These are phyloP conservation scores for Drosophila macrospina DNA, from an alignment of 2,888 invertebrate species.

Conservation along the genomic window DNA sequence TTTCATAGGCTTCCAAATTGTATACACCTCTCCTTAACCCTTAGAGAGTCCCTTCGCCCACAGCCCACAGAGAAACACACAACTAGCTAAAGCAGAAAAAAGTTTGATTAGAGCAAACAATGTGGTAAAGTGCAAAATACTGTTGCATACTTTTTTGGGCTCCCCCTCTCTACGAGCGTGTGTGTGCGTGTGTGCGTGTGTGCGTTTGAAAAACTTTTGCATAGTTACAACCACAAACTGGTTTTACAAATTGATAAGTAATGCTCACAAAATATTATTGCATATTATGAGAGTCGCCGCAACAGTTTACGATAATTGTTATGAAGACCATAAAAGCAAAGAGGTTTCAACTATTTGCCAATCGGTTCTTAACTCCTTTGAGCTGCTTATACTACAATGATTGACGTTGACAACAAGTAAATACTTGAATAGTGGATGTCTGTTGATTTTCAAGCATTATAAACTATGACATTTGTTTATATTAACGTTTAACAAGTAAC, in stretches of 20 bases:
- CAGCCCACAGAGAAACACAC: not conserved
- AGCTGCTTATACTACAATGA: not conserved
- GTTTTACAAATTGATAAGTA: constrained; percentile 46
- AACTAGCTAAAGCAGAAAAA: constrained; percentile 36
- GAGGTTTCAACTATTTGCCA: not conserved
- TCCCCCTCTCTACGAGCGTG: not conserved
- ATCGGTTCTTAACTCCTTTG: not conserved
- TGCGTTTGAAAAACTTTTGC: constrained; percentile 24
- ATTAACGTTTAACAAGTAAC: too few relatives aligned
- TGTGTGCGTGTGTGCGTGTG: not conserved
- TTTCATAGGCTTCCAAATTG: constrained; percentile 56
- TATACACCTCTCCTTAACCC: not conserved
- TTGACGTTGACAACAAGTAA: not conserved
- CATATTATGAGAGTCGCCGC: constrained; percentile 4
- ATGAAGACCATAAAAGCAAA: not conserved
- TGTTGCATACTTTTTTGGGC: constrained; percentile 67
- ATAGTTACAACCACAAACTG: constrained; percentile 32
- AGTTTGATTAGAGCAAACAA: constrained; percentile 68
- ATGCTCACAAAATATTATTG: constrained; percentile 27
- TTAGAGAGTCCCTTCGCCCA: not conserved
- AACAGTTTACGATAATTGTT: constrained; percentile 19
- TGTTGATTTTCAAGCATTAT: too few relatives aligned
- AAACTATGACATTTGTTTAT: too few relatives aligned
- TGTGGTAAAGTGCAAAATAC: constrained; percentile 69
- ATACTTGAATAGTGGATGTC: not conserved